These are phyloP conservation scores for Teleogryllus oceanicus DNA, from an alignment of 2,888 invertebrate genomes.

Conservation along the genomic window DNA sequence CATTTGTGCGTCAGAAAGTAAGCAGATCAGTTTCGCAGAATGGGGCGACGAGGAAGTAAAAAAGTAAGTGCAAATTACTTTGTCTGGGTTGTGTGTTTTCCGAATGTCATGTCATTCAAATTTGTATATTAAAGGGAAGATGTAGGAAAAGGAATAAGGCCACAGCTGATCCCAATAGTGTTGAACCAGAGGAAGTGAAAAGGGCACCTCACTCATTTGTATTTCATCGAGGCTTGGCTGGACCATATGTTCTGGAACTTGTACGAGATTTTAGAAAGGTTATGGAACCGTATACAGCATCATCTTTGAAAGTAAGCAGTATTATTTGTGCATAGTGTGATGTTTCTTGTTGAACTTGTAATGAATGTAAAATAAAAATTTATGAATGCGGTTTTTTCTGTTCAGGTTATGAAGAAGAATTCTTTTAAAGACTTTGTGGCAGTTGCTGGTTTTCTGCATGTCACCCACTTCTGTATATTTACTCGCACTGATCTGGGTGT, in stretches of 20 bases:
- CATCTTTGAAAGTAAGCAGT: conserved; percentile 70
- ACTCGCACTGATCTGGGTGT: conserved; percentile 80
- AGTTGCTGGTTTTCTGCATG: conserved; percentile 85
- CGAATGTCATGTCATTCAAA: neutral
- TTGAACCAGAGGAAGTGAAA: conserved; percentile 73
- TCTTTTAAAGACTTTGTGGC: conserved; percentile 94
- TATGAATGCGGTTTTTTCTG: no score
- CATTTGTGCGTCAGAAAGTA: no score
- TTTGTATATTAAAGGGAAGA: conserved; percentile 33
- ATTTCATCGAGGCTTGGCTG: conserved; percentile 85
- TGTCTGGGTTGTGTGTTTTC: no score
- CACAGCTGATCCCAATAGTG: conserved; percentile 51
- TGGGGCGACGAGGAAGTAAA: no score
- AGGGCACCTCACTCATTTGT: conserved; percentile 96
- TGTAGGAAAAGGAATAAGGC: conserved; percentile 60
- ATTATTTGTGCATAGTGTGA: neutral
- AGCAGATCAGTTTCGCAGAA: no score
- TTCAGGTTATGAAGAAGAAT: conserved; percentile 80
- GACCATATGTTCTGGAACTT: conserved; percentile 75
- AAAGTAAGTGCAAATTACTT: no score
- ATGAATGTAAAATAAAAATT: no score
- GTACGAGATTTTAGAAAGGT: conserved; percentile 85
- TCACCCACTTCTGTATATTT: conserved; percentile 87
- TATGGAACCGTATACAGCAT: conserved; percentile 97
- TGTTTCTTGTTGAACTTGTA: neutral